These are phyloP conservation scores for Perizoma affinitatum DNA, from an alignment of 2,888 invertebrate species.

Conservation along the genomic window DNA sequence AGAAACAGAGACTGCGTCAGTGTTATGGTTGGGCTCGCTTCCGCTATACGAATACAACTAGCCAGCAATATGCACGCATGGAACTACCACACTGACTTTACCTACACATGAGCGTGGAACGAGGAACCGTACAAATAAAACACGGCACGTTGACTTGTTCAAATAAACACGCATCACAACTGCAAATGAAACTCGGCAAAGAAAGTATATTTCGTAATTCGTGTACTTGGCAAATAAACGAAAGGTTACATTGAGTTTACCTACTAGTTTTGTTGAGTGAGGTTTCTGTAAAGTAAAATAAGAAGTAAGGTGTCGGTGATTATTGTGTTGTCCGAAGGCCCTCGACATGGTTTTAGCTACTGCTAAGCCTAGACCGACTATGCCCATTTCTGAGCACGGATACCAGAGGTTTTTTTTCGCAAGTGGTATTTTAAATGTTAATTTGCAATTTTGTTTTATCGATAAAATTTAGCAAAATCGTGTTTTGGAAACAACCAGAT, in stretches of 20 bases:
- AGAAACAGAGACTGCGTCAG: constrained; percentile 68
- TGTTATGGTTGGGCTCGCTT: constrained; percentile 74
- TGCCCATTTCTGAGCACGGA: no score
- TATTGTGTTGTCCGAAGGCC: no score
- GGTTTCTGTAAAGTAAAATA: no score
- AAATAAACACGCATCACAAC: constrained; percentile 65
- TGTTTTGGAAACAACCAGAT: no score
- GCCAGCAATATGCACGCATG: constrained; percentile 27
- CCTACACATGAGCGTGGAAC: constrained; percentile 46
- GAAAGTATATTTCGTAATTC: constrained; percentile 25
- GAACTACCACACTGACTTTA: constrained; percentile 17
- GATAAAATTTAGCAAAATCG: no score
- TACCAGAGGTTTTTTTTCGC: no score
- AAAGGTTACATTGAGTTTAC: constrained; percentile 17
- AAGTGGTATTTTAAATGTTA: no score
- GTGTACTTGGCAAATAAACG: constrained; percentile 2
- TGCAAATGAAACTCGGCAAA: constrained; percentile 27
- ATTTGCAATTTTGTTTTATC: no score
- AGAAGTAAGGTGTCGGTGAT: no score
- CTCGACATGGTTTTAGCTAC: no score
- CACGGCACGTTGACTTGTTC: constrained; percentile 62
- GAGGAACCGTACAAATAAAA: constrained; percentile 54
- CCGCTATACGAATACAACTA: constrained; percentile 50
- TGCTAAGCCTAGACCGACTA: no score
- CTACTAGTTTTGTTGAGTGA: background rate